A percentile compares a stretch with the other conserved stretches of the same genome.
phyloP scores from a whole-genome alignment of 1,140 invertebrate genomes.

The Colletes gigas region DNA sequence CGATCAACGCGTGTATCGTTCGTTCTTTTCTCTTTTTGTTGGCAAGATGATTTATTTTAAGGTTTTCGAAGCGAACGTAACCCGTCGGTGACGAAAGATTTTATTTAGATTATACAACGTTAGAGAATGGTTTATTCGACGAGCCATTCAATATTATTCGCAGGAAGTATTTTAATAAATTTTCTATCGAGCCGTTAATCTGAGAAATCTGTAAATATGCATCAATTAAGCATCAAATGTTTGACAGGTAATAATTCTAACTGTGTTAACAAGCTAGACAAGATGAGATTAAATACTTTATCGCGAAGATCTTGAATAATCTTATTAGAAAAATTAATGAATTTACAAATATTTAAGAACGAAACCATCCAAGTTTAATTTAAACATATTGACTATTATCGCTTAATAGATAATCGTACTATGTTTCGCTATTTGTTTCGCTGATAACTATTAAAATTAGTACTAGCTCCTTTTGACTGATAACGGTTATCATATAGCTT shows the following conservation, averaged over 20 bases:
- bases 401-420: background rate
- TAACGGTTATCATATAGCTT: background rate
- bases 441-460: background rate
- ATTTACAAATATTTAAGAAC: background rate
- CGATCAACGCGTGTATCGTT: too few species aligned
- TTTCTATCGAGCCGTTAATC: too few species aligned
- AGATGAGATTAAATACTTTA: background rate
- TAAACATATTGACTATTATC: background rate
- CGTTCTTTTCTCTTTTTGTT: background rate
- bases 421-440: too few species aligned
- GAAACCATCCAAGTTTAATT: background rate
- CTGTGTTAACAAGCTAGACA: background rate
- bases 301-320: background rate
- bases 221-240: background rate
- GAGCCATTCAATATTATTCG: too few species aligned
- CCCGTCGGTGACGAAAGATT: background rate
- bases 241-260: constrained; percentile 14
- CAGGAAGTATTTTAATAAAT: too few species aligned
- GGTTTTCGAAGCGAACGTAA: background rate
- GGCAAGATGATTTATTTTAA: background rate
- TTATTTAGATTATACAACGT: background rate
- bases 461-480: background rate
- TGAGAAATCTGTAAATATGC: background rate
- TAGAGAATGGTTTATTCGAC: too few species aligned
- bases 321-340: too few species aligned